Evolutionary conservation across 2,113 vertebrate genomes (phyloP), one percentile per base, ranked within the genome.

Genomic region (Centropus unirufus): DNA sequence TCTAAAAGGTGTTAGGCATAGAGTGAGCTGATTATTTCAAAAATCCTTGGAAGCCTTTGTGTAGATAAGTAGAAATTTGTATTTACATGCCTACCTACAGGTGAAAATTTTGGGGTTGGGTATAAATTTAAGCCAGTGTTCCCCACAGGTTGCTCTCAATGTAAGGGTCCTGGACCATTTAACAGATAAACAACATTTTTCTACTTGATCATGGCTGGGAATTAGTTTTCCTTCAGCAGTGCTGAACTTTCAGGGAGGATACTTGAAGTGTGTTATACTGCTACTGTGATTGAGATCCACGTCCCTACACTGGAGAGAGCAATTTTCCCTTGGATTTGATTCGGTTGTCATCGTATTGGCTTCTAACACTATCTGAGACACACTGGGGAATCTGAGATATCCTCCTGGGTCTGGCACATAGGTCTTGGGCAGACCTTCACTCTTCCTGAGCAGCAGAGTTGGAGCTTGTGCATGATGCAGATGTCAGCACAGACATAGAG

Each of bases 251-350:
- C 8, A 68, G 62, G 44, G 14, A 51, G 26, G 55, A 78, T 17
- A 39, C 16, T 54, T 58, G 11, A 62, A 74, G 11, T 19, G 32
- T 0, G 0, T 68, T 83, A 29, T 19, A 18, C 13, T 2, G 2
- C 55, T 9, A 24, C 4, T 13, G 12, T 59, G n/a, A 81, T 27
- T 26, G 61, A 58, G 29, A 44, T 80, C 36, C 30, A 32, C 42
- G 12, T 22, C 39, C 14, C 32, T 57, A 42, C 26, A 26, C 19
- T 76, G 63, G 39, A 40, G 54, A 64, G 49, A 81, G 36, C 46
- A 52, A 15, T 6, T 21, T 74, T 24, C 12, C 23, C 17, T 61
- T 29, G 29, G 13, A 15, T 73, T 80, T 57, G 39, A 57, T 47
- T 57, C 13, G 24, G 1, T 39, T 96, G 27, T 74, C 32, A 34